A percentile compares a stretch with the other conserved stretches of the same genome.
These are phyloP conservation scores for Coptodon rendalli DNA, from an alignment of 2,113 vertebrate species.

Conservation along the genomic window DNA sequence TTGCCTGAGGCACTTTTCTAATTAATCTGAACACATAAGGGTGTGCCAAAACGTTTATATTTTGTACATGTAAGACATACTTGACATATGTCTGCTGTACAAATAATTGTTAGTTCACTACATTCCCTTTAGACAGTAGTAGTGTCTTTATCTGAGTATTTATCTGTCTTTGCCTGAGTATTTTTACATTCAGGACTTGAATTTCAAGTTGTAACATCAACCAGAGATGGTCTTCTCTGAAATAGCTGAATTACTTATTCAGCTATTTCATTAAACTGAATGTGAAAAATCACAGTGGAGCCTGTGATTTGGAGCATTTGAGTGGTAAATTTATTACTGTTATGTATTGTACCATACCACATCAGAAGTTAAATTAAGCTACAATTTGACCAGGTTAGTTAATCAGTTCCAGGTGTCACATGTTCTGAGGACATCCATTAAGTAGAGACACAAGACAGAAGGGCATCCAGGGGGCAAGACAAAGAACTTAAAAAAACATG, in stretches of 20 bases:
- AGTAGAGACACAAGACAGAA: neutral
- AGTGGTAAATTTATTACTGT: neutral
- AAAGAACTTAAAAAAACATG: neutral
- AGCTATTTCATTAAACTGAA: neutral
- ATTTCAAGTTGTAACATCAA: neutral
- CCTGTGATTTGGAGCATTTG: neutral
- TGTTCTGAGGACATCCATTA: neutral
- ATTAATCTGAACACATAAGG: neutral
- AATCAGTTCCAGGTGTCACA: neutral
- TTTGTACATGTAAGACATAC: neutral
- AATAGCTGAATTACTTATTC: neutral
- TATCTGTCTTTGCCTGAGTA: too few relatives aligned
- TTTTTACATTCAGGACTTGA: neutral
- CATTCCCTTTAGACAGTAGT: neutral
- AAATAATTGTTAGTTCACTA: neutral
- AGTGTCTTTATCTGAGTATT: neutral
- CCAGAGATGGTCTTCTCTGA: neutral
- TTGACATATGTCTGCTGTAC: neutral
- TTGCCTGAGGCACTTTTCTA: neutral
- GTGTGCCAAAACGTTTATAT: fast-evolving
- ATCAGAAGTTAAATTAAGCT: fast-evolving
- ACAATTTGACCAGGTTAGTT: neutral
- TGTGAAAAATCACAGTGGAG: neutral
- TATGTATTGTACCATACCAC: neutral
- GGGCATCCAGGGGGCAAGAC: neutral